These are phyloP conservation scores for Eupsilia transversa DNA, from an alignment of 2,888 invertebrate genomes.

Conservation along the genomic window DNA sequence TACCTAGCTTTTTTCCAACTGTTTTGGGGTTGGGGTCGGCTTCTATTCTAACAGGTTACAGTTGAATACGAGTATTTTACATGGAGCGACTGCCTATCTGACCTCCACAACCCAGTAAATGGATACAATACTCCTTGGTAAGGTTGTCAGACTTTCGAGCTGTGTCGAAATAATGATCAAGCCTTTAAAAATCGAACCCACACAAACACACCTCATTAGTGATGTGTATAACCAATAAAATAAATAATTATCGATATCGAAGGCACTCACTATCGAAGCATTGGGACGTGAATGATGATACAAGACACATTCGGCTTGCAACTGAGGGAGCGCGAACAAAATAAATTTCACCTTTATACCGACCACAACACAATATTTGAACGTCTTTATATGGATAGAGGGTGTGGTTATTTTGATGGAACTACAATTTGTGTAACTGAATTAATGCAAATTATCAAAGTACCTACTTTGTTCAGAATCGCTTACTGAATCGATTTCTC, in stretches of 20 bases:
- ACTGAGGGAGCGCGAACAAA: constrained; percentile 78
- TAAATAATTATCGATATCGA: constrained; percentile 51
- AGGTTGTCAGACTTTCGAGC: too few species aligned
- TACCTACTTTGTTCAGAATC: too few species aligned
- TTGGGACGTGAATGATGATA: constrained; percentile 70
- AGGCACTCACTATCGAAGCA: constrained; percentile 59
- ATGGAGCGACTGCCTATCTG: too few species aligned
- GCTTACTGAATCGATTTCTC: too few species aligned
- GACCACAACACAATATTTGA: constrained; percentile 79
- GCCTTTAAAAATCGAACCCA: constrained; percentile 15
- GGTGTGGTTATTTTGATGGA: constrained; percentile 52
- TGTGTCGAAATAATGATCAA: constrained; percentile 2
- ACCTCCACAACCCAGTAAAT: too few species aligned
- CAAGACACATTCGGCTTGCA: constrained; percentile 75
- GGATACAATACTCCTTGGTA: too few species aligned
- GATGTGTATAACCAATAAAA: constrained; percentile 48
- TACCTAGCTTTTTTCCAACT: too few species aligned
- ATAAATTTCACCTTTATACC: constrained; percentile 74
- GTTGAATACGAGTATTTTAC: too few species aligned
- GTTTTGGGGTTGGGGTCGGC: too few species aligned
- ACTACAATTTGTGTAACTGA: too few species aligned
- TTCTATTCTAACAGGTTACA: too few species aligned
- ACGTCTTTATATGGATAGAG: constrained; percentile 70
- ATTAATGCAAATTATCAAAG: too few species aligned
- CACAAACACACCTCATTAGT: constrained; percentile 42